These are phyloP conservation scores for Serinus canaria DNA, from an alignment of 2,113 vertebrate genomes.

Conservation along the genomic window DNA sequence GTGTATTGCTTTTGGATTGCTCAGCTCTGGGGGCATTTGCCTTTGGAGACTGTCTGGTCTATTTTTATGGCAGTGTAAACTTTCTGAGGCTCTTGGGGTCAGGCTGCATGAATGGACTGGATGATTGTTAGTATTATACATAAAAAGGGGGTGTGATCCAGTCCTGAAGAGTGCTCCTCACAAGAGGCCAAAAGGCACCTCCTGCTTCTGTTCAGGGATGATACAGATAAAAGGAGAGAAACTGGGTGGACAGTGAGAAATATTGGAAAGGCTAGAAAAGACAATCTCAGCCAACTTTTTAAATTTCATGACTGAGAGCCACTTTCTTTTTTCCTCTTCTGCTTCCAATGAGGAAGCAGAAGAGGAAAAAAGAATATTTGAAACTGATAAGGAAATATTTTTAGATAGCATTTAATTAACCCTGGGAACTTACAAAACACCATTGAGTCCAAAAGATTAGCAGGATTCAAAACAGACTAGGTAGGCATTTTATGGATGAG, in stretches of 20 bases:
- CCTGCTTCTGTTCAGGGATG: neutral
- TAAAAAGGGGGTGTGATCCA: neutral
- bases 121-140: neutral
- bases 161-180: neutral
- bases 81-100: neutral
- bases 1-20: neutral
- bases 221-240: neutral
- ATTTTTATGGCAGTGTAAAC: neutral
- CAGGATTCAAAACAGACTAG: neutral
- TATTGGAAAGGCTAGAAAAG: neutral
- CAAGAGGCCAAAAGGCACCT: neutral
- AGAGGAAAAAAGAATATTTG: neutral
- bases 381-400: slow-evolving; percentile 11
- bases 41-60: neutral
- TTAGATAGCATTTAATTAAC: slow-evolving; percentile 3
- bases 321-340: neutral
- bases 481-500: neutral
- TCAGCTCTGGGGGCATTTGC: neutral
- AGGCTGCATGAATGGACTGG: neutral
- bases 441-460: neutral
- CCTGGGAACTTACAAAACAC: neutral
- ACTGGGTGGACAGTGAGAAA: neutral
- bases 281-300: neutral
- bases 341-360: neutral
- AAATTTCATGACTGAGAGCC: neutral